Evolutionary conservation across 2,888 invertebrate genomes (phyloP).

Genomic region (Drosophila austrosaltans): DNA sequence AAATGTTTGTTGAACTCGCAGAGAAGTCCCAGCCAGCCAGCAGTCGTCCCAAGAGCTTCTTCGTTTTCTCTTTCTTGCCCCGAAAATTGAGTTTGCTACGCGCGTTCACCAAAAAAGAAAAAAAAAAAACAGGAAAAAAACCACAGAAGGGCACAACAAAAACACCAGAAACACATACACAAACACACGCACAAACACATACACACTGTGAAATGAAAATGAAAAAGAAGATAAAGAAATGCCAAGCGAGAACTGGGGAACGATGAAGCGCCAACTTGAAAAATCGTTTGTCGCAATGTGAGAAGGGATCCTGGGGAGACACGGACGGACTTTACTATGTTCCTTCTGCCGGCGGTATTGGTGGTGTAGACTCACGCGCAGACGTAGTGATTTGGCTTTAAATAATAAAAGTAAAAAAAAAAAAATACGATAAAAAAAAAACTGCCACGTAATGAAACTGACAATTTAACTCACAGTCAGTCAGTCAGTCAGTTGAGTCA

Average conservation of each 20-base stretch:
- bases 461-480: slow-evolving; percentile 73
- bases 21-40: slow-evolving; percentile 47
- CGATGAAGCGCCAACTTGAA: slow-evolving; percentile 74
- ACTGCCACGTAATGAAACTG: slow-evolving; percentile 74
- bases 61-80: slow-evolving; percentile 36
- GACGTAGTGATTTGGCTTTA: slow-evolving; percentile 74
- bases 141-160: slow-evolving; percentile 42
- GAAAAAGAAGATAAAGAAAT: slow-evolving; percentile 13
- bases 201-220: background rate
- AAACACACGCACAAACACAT: background rate
- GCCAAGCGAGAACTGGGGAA: slow-evolving; percentile 16
- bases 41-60: slow-evolving; percentile 43
- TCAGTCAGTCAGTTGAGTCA: slow-evolving; percentile 37
- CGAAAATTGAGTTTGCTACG: slow-evolving; percentile 65
- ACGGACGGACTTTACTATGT: slow-evolving; percentile 11
- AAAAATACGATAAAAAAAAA: slow-evolving; percentile 33
- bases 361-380: slow-evolving; percentile 51
- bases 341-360: too few relatives aligned
- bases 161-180: slow-evolving; percentile 15
- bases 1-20: slow-evolving; percentile 78
- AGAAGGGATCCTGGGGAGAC: slow-evolving; percentile 36
- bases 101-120: slow-evolving; percentile 57
- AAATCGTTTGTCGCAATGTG: slow-evolving; percentile 75
- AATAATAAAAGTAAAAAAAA: slow-evolving; percentile 39
- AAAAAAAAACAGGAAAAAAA: slow-evolving; percentile 31